These are phyloP conservation scores for Hirudinaria manillensis DNA, from an alignment of 2,888 invertebrate genomes.

Conservation along the genomic window DNA sequence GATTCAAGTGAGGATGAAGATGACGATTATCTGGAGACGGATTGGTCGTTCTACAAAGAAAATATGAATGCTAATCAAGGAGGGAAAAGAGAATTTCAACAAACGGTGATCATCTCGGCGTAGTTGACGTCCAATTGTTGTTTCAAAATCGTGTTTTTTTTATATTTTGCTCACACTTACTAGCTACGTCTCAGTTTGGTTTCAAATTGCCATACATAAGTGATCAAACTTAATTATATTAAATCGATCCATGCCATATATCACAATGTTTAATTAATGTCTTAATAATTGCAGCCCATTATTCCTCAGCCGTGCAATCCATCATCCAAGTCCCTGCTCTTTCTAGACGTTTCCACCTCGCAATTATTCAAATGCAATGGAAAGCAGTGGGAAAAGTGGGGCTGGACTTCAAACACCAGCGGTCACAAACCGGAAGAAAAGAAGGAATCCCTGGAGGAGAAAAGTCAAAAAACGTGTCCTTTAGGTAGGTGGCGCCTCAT, in stretches of 20 bases:
- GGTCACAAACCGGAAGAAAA: conserved; percentile 1
- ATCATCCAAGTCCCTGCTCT: conserved; percentile 6
- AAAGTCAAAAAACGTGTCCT: conserved; percentile 20
- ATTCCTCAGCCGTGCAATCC: conserved; percentile 26
- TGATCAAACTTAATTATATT: no score
- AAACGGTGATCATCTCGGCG: neutral
- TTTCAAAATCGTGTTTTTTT: no score
- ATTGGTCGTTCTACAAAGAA: conserved; percentile 23
- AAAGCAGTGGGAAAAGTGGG: conserved; percentile 24
- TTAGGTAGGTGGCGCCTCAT: conserved; percentile 10
- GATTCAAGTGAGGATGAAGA: no score
- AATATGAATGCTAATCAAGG: neutral
- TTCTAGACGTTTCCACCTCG: neutral
- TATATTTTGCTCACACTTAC: no score
- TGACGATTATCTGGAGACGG: neutral
- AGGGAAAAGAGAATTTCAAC: neutral
- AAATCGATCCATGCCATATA: no score
- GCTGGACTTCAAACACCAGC: neutral
- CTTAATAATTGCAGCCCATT: neutral
- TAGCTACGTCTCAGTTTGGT: no score
- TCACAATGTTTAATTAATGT: neutral
- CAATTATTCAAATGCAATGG: conserved; percentile 26
- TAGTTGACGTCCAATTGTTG: no score
- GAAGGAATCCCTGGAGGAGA: conserved; percentile 1
- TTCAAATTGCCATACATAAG: no score